A percentile compares a stretch with the other conserved stretches of the same genome.
These are phyloP conservation scores for Lycocerus yunnanus DNA, from an alignment of 2,888 invertebrate species.

Conservation along the genomic window DNA sequence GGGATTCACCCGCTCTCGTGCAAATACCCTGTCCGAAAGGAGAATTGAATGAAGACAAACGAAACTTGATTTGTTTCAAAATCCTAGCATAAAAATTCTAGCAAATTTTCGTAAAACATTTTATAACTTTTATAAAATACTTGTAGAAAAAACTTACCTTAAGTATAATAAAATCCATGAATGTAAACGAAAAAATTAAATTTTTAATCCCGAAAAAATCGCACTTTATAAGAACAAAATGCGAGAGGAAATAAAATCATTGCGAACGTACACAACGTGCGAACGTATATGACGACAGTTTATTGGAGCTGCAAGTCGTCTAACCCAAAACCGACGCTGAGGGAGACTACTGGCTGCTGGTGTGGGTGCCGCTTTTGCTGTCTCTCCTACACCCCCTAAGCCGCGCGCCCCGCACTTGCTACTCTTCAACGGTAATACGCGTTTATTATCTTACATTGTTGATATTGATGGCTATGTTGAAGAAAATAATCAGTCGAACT, in stretches of 20 bases:
- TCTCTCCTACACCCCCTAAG: conserved; percentile 31
- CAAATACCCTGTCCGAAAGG: conserved; percentile 35
- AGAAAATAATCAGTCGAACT: conserved; percentile 4
- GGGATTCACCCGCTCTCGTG: conserved; percentile 39
- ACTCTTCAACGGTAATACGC: conserved; percentile 35
- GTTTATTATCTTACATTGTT: conserved; percentile 42
- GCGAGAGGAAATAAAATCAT: conserved; percentile 12
- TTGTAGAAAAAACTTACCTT: conserved; percentile 36
- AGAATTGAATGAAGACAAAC: conserved; percentile 35
- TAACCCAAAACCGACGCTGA: conserved; percentile 21
- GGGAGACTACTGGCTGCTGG: conserved; percentile 30
- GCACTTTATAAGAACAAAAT: conserved; percentile 7
- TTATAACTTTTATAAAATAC: not conserved
- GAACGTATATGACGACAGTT: conserved; percentile 6
- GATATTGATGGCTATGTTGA: conserved; percentile 32
- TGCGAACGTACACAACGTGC: conserved; percentile 19
- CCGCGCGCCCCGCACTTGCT: conserved; percentile 30
- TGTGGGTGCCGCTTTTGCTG: conserved; percentile 27
- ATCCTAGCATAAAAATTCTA: conserved; percentile 31
- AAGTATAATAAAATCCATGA: conserved; percentile 43
- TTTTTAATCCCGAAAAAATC: conserved; percentile 10
- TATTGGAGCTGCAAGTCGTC: conserved; percentile 7
- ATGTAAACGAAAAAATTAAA: conserved; percentile 16
- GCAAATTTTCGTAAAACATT: conserved; percentile 7
- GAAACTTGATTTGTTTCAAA: conserved; percentile 39